phyloP scores from a whole-genome alignment of 2,113 vertebrate genomes.

The Crotalus tigris region DNA sequence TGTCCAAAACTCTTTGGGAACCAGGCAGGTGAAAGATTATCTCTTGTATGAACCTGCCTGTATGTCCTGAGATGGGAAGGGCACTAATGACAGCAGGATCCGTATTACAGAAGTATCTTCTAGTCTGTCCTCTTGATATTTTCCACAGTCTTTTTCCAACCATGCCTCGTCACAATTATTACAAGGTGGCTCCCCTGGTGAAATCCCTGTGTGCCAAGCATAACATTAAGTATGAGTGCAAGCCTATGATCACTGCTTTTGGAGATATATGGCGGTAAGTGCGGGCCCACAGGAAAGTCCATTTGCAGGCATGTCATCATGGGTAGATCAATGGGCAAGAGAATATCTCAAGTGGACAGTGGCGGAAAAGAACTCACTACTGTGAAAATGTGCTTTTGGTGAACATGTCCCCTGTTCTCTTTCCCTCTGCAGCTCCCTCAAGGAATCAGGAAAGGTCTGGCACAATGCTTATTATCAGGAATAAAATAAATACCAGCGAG shows the following conservation, averaged over 20 bases:
- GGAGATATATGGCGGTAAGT: constrained; percentile 71
- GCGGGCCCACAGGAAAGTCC: background rate
- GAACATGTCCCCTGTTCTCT: background rate
- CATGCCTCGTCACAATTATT: constrained; percentile 72
- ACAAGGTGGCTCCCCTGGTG: constrained; percentile 73
- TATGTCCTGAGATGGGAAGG: background rate
- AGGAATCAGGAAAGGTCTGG: constrained; percentile 11
- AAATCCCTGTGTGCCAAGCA: constrained; percentile 74
- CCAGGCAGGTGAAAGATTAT: background rate
- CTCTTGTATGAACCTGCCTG: background rate
- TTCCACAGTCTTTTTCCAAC: constrained; percentile 75
- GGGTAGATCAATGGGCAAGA: background rate
- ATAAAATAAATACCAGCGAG: background rate
- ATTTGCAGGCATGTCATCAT: background rate
- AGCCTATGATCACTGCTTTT: constrained; percentile 68
- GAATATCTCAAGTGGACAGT: background rate
- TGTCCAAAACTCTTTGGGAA: background rate
- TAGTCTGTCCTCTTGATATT: background rate
- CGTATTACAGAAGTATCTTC: background rate
- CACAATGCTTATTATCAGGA: background rate
- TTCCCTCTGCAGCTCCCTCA: background rate
- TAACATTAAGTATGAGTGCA: constrained; percentile 68
- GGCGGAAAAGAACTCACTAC: background rate
- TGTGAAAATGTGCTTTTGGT: background rate
- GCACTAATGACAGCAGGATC: background rate